Evolutionary conservation across 2,888 invertebrate genomes (phyloP), one percentile per base, ranked within the genome.

Genomic region (Nemapogon koenigi): DNA sequence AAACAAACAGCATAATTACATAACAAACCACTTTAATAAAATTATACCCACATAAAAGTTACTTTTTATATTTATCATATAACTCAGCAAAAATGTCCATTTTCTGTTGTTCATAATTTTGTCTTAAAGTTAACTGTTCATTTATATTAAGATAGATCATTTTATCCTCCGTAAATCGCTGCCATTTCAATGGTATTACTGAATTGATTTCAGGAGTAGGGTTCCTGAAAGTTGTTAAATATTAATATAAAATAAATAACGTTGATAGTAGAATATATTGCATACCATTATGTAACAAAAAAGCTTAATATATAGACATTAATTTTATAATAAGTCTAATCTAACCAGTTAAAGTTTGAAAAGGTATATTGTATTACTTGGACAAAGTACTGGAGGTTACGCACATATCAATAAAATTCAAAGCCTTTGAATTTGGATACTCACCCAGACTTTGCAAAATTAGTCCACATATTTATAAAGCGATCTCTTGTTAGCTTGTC

Each of bases 371-470:
- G n/a, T n/a, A n/a, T n/a, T n/a, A n/a, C n/a, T n/a, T n/a, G n/a
- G n/a, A n/a, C n/a, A n/a, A n/a, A n/a, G n/a, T n/a, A n/a, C n/a
- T n/a, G n/a, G n/a, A n/a, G n/a, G n/a, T n/a, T n/a, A n/a, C n/a
- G n/a, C n/a, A n/a, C n/a, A n/a, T n/a, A n/a, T n/a, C n/a, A n/a
- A n/a, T n/a, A n/a, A n/a, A n/a, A n/a, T n/a, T n/a, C n/a, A n/a
- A n/a, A n/a, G n/a, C n/a, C n/a, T n/a, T n/a, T n/a, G n/a, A n/a
- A n/a, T n/a, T n/a, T n/a, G n/a, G n/a, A n/a, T n/a, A 47, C 51
- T 45, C 52, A 68, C 70, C 61, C 49, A 27, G 52, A 52, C 51
- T 63, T 70, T 2, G 62, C 63, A 41, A 68, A 62, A 42, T 61
- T 49, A 1, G 66, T 62, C 61, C 63, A 66, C 53, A 70, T 49